phyloP scores from a whole-genome alignment of 2,888 invertebrate genomes.

The Tetragnatha montana region DNA sequence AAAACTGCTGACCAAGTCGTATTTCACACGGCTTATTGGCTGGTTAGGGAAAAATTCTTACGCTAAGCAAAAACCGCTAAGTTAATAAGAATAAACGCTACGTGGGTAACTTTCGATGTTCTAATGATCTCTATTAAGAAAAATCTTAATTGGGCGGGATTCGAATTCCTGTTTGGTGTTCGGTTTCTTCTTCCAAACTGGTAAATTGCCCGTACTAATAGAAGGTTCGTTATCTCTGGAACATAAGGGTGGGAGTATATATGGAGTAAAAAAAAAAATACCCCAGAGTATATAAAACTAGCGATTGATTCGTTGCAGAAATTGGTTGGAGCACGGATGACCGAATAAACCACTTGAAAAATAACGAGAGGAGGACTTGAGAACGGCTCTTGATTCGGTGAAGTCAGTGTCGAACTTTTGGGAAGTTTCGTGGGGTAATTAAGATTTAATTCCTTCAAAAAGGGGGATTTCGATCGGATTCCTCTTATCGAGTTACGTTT shows the following conservation, averaged over 20 bases:
- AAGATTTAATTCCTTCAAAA: background rate
- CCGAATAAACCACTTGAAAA: background rate
- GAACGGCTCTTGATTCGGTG: background rate
- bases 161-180: slow-evolving; percentile 22
- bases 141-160: slow-evolving; percentile 58
- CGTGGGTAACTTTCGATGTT: slow-evolving; percentile 36
- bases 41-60: background rate
- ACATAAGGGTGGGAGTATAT: background rate
- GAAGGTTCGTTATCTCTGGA: slow-evolving; percentile 12
- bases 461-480: background rate
- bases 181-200: slow-evolving; percentile 45
- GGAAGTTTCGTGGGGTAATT: background rate
- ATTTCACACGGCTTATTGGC: slow-evolving; percentile 22
- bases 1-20: slow-evolving; percentile 30
- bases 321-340: background rate
- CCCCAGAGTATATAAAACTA: background rate
- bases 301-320: background rate
- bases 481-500: too few species aligned
- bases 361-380: background rate
- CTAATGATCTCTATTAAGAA: slow-evolving; percentile 62
- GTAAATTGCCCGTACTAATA: slow-evolving; percentile 38
- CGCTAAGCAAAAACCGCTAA: slow-evolving; percentile 56
- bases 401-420: background rate
- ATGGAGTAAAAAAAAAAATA: background rate
- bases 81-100: slow-evolving; percentile 36